A percentile compares a stretch with the other conserved stretches of the same genome.
phyloP scores from a whole-genome alignment of 2,113 vertebrate species.

The Chroicocephalus ridibundus region DNA sequence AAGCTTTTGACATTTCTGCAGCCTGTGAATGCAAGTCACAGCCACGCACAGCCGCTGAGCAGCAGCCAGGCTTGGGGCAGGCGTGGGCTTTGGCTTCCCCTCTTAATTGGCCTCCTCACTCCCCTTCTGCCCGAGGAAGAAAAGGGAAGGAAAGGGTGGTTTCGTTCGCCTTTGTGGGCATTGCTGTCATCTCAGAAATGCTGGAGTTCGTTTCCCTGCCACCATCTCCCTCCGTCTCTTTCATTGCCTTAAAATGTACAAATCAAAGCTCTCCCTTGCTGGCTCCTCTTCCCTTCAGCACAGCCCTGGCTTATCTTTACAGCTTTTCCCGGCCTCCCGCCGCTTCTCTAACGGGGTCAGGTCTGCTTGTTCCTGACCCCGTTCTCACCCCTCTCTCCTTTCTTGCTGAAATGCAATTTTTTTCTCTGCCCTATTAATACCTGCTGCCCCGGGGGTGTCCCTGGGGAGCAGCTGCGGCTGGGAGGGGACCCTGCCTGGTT shows the following conservation, averaged over 20 bases:
- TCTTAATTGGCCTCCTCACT: not conserved
- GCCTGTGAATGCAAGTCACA: not conserved
- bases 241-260: not conserved
- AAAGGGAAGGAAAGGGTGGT: not conserved
- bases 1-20: constrained; percentile 19
- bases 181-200: not conserved
- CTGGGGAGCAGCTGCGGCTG: not conserved
- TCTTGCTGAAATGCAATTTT: not conserved
- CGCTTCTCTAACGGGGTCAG: constrained; percentile 40
- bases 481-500: not conserved
- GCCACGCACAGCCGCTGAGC: not conserved
- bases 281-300: not conserved
- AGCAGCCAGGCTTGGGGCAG: not conserved
- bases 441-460: not conserved
- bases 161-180: not conserved
- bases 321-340: not conserved
- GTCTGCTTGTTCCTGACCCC: constrained; percentile 4
- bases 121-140: not conserved
- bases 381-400: constrained; percentile 18
- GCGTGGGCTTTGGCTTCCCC: not conserved
- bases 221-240: not conserved
- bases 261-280: constrained; percentile 23
- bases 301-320: not conserved
- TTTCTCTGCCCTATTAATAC: constrained; percentile 21
- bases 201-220: not conserved